Conservation (phyloP, 2,888 invertebrate genomes). For the Rhingia rostrata region DNA sequence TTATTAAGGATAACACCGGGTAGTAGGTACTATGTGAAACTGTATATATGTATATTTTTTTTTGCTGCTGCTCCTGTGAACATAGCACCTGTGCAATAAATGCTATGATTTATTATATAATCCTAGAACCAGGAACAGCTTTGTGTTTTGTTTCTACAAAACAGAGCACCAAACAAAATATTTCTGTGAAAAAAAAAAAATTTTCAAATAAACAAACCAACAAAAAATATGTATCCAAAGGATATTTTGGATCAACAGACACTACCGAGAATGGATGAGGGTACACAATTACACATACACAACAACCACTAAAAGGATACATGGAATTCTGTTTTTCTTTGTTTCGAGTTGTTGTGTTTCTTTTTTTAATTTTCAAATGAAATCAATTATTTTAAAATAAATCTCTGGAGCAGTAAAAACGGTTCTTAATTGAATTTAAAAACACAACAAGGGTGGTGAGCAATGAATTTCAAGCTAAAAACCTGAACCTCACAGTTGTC, state of each 20-base stretch:
- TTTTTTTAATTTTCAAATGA: conserved; percentile 25
- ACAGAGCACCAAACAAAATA: conserved; percentile 3
- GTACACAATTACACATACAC: neutral
- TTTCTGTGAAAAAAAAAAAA: conserved; percentile 11
- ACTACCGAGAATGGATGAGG: conserved; percentile 51
- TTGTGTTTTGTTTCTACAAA: conserved; percentile 47
- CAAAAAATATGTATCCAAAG: conserved; percentile 41
- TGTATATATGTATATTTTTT: neutral
- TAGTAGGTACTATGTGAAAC: conserved; percentile 20
- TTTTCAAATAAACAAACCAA: conserved; percentile 16
- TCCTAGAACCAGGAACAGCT: conserved; percentile 67
- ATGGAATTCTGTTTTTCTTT: conserved; percentile 13
- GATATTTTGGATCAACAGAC: conserved; percentile 70
- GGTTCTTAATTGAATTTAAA: conserved; percentile 56
- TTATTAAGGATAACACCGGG: conserved; percentile 68
- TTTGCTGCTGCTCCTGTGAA: conserved; percentile 43
- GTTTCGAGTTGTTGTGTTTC: neutral
- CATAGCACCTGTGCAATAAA: conserved; percentile 70
- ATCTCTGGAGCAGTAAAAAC: conserved; percentile 22
- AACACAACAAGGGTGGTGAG: neutral
- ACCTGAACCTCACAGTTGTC: conserved; percentile 10
- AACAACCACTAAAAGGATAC: conserved; percentile 36
- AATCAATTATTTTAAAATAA: conserved; percentile 59
- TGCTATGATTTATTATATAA: conserved; percentile 74
- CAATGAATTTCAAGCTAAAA: neutral